Evolutionary conservation across 2,888 invertebrate species (phyloP), one percentile per base, ranked within the genome.

Genomic region (Stenchaetothrips biformis): DNA sequence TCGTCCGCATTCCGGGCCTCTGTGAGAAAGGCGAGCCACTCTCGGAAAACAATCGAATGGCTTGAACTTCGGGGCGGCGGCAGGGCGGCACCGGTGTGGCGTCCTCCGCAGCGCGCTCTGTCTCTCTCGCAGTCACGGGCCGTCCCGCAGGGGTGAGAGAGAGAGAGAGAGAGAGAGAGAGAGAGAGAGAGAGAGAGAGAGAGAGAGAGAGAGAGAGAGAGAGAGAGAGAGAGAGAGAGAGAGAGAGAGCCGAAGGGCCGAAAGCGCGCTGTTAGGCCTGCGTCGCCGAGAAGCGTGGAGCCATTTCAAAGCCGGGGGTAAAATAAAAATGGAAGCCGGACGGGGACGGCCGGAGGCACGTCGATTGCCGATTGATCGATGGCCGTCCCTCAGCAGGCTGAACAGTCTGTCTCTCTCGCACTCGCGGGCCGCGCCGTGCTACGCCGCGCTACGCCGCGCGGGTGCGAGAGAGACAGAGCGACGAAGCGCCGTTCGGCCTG

Each of bases 31-130:
- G 59, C 59, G 59, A 21, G 11, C 25, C 67, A 11, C 67, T 74
- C 67, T 74, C 67, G 67, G 67, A 25, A 67, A 74, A 74, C 67
- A 74, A 74, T 74, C 67, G 67, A 74, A 74, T 21, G 25, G 67
- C 11, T 18, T 59, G 59, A 18, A 18, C 59, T 16, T 59, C 59
- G 59, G 6, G 59, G 18, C 18, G 59, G 18, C 16, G 59, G 18
- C 59, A 16, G 13, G 16, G 18, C 13, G 59, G 18, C 59, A 18
- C 18, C 59, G 6, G 9, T 16, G 16, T 16, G 18, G 18, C 13
- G 13, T 13, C 59, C 59, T 6, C 59, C 13, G 18, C 13, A 6
- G 6, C 13, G 0, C 59, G 6, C 59, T 13, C 59, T 59, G 18
- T 59, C 59, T 59, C 59, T 59, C 59, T 59, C 59, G 18, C n/a